phyloP scores from a whole-genome alignment of 2,113 vertebrate species.

The Thymallus thymallus region DNA sequence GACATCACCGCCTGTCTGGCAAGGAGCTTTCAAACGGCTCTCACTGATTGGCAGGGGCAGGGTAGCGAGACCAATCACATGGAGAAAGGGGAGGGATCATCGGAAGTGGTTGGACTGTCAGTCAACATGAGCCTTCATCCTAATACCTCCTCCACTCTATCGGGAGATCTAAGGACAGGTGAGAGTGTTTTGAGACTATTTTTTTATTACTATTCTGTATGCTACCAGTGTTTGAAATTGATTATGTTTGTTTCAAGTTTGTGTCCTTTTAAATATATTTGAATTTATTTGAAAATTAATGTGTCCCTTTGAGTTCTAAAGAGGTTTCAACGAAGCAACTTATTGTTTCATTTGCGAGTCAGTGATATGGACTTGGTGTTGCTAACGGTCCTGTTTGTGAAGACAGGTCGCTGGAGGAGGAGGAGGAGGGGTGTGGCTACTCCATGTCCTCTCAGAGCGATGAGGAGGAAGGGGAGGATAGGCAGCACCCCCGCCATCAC shows the following conservation, averaged over 20 bases:
- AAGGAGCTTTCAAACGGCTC: conserved; percentile 40
- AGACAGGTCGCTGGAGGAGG: conserved; percentile 19
- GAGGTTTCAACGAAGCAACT: too few relatives aligned
- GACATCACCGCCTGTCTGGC: conserved; percentile 46
- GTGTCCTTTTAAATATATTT: background rate
- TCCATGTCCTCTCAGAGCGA: conserved; percentile 11
- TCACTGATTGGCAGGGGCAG: conserved; percentile 36
- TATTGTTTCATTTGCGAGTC: background rate
- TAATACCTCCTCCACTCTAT: conserved; percentile 9
- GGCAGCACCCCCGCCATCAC: background rate
- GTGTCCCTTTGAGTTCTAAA: too few relatives aligned
- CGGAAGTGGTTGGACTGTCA: background rate
- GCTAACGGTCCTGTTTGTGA: background rate
- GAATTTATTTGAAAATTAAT: background rate
- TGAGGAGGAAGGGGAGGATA: conserved; percentile 14
- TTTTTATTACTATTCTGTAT: background rate
- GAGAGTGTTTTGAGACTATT: background rate
- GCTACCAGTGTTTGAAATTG: too few relatives aligned
- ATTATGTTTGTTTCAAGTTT: too few relatives aligned
- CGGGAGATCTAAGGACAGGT: conserved; percentile 28
- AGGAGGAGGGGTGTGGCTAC: conserved; percentile 15
- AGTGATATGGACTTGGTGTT: background rate
- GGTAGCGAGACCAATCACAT: background rate
- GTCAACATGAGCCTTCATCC: background rate
- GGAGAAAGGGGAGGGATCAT: conserved; percentile 5